Evolutionary conservation across 2,888 invertebrate genomes (phyloP).

Genomic region (Ectemnius continuus): DNA sequence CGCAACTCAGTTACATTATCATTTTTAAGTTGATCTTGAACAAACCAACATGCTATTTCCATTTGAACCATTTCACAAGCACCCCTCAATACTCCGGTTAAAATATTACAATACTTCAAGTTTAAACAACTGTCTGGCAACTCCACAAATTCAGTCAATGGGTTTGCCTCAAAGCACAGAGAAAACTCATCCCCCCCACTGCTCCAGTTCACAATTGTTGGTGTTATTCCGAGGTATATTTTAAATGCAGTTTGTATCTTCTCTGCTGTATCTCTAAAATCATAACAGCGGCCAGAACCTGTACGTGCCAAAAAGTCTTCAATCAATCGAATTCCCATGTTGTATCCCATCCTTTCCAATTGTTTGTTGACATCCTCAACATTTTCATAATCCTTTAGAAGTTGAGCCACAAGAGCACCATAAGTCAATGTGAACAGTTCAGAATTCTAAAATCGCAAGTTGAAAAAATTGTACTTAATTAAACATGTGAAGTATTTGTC

Average conservation of each 20-base stretch:
- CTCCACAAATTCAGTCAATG: slow-evolving; percentile 98
- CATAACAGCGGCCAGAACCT: slow-evolving; percentile 92
- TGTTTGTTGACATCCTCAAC: slow-evolving; percentile 99
- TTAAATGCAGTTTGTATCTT: slow-evolving; percentile 89
- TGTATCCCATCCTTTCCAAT: slow-evolving; percentile 96
- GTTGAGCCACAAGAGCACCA: slow-evolving; percentile 97
- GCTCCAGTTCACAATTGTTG: slow-evolving; percentile 96
- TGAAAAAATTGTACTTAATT: neutral
- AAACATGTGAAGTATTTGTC: neutral
- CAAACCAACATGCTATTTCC: slow-evolving; percentile 96
- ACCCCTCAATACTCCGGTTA: slow-evolving; percentile 95
- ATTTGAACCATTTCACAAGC: slow-evolving; percentile 99
- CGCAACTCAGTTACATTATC: slow-evolving; percentile 95
- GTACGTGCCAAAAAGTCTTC: slow-evolving; percentile 98
- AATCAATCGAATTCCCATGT: slow-evolving; percentile 97
- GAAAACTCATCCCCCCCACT: slow-evolving; percentile 97
- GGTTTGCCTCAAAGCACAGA: slow-evolving; percentile 95
- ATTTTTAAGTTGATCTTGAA: slow-evolving; percentile 96
- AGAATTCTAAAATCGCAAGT: slow-evolving; percentile 85
- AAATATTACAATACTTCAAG: slow-evolving; percentile 93
- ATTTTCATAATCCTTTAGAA: slow-evolving; percentile 97
- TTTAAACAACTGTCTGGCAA: slow-evolving; percentile 90
- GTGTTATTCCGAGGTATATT: slow-evolving; percentile 88
- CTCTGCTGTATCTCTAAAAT: slow-evolving; percentile 98
- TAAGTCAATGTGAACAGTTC: slow-evolving; percentile 98